Conservation (phyloP, 2,113 vertebrate genomes). For the Burhinus bistriatus region DNA sequence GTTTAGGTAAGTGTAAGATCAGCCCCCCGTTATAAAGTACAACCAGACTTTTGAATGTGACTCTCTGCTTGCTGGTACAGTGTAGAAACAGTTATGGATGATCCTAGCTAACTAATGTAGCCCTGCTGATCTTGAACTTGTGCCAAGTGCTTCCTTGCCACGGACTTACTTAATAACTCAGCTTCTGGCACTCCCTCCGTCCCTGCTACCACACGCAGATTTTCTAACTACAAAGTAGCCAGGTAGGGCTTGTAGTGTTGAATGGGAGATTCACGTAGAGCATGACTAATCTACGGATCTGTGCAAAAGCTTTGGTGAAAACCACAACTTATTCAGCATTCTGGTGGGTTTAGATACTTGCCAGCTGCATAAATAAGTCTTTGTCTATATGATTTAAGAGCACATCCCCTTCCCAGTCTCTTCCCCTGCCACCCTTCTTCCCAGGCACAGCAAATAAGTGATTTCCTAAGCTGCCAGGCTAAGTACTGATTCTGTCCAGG, state of each 20-base stretch:
- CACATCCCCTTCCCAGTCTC: not conserved
- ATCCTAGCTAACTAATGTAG: not conserved
- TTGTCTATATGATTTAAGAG: not conserved
- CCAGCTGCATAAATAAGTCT: not conserved
- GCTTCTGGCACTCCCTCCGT: not conserved
- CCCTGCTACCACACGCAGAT: not conserved
- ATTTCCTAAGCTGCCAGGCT: not conserved
- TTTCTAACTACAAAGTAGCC: not conserved
- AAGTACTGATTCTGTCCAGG: not conserved
- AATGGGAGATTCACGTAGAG: not conserved
- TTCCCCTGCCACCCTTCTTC: not conserved
- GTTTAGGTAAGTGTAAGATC: not conserved
- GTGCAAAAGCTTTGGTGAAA: not conserved
- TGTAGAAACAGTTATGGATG: not conserved
- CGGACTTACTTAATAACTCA: not conserved
- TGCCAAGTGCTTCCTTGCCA: not conserved
- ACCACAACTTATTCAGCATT: not conserved
- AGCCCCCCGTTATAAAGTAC: not conserved
- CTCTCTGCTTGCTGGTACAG: not conserved
- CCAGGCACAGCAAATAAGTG: not conserved
- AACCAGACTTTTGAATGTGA: not conserved
- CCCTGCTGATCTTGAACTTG: not conserved
- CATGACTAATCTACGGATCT: not conserved
- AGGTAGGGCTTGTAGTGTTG: not conserved
- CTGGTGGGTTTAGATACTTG: not conserved